Evolutionary conservation across 2,113 vertebrate genomes (phyloP).

Genomic region (Hippoglossus stenolepis): DNA sequence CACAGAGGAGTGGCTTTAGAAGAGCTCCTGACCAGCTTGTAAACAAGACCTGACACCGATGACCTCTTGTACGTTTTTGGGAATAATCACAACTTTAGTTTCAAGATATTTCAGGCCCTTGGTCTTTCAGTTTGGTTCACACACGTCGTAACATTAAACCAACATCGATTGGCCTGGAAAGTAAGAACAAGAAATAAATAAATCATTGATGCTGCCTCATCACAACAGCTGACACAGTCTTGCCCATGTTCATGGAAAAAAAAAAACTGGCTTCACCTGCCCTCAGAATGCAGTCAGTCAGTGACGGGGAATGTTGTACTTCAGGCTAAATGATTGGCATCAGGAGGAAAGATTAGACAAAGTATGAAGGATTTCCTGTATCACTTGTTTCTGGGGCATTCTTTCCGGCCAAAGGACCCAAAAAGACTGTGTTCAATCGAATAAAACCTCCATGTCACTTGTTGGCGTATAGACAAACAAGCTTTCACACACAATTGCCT

Average conservation of each 20-base stretch:
- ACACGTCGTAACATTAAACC: neutral
- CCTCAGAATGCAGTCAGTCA: constrained; percentile 36
- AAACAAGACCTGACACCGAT: constrained; percentile 67
- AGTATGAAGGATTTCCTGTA: constrained; percentile 64
- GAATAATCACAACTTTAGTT: neutral
- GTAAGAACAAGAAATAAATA: too few relatives aligned
- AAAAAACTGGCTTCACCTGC: constrained; percentile 63
- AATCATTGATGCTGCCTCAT: constrained; percentile 18
- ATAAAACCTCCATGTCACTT: constrained; percentile 7
- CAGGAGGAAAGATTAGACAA: constrained; percentile 6
- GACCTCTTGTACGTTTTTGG: neutral
- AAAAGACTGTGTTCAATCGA: neutral
- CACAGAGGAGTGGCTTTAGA: constrained; percentile 71
- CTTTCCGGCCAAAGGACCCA: neutral
- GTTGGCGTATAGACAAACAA: neutral
- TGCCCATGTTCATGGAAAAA: neutral
- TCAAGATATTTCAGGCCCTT: neutral
- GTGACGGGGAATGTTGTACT: constrained; percentile 70
- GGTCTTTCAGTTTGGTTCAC: neutral
- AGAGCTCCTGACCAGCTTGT: constrained; percentile 61
- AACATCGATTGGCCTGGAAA: too few relatives aligned
- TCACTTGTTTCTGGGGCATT: constrained; percentile 27
- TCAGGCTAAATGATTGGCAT: constrained; percentile 62
- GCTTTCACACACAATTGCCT: constrained; percentile 7
- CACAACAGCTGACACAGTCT: constrained; percentile 38